A percentile compares a stretch with the other conserved stretches of the same genome.
Evolutionary conservation across 2,888 invertebrate species (phyloP).

Genomic region (Muscina levida): DNA sequence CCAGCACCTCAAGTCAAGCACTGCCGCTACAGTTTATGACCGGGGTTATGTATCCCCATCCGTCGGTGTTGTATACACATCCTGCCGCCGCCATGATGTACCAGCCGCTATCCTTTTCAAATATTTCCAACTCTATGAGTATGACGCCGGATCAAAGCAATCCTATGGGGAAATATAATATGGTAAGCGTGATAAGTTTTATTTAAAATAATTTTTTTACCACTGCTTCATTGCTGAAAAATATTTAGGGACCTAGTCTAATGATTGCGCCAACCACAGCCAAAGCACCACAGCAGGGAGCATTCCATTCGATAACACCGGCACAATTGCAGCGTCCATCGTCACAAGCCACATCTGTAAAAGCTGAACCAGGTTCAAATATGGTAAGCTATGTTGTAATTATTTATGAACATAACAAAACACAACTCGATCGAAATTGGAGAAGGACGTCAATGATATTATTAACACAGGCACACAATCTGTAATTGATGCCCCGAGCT

Average conservation of each 20-base stretch:
- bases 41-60: constrained; percentile 83
- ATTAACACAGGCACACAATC: no score
- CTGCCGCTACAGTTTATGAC: constrained; percentile 84
- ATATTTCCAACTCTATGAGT: constrained; percentile 73
- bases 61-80: constrained; percentile 81
- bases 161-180: constrained; percentile 45
- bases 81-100: constrained; percentile 83
- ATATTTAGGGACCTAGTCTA: constrained; percentile 68
- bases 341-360: constrained; percentile 76
- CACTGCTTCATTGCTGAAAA: no score
- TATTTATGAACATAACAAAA: no score
- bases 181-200: constrained; percentile 36
- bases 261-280: constrained; percentile 71
- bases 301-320: constrained; percentile 75
- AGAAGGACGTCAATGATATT: no score
- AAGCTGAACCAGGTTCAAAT: constrained; percentile 78
- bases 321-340: constrained; percentile 73
- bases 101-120: constrained; percentile 81
- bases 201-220: not conserved
- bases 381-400: constrained; percentile 67
- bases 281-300: constrained; percentile 69
- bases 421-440: no score
- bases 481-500: no score
- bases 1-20: constrained; percentile 71
- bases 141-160: constrained; percentile 36